These are phyloP conservation scores for Helogale parvula DNA, from an alignment of 2,113 vertebrate species.

Conservation along the genomic window DNA sequence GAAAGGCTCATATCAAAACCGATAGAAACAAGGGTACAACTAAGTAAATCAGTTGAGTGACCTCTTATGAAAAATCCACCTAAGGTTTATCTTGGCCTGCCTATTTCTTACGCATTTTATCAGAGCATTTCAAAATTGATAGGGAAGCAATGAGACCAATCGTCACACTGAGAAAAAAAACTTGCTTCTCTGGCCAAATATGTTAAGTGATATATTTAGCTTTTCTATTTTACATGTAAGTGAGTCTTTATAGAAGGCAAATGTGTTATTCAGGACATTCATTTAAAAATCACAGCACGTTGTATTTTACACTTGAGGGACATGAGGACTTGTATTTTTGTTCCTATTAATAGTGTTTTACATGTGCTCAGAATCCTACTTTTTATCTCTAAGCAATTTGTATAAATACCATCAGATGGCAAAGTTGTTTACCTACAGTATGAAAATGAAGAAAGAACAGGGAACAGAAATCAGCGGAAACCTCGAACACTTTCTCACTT, in stretches of 20 bases:
- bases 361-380: background rate
- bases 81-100: background rate
- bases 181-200: constrained; percentile 31
- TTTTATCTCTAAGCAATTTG: constrained; percentile 45
- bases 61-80: background rate
- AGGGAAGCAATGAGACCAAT: constrained; percentile 30
- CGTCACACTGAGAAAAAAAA: background rate
- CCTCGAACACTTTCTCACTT: background rate
- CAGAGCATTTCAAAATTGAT: constrained; percentile 41
- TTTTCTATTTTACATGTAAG: constrained; percentile 2
- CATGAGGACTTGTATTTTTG: background rate
- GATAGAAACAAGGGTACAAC: constrained; percentile 13
- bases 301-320: background rate
- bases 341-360: background rate
- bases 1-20: background rate
- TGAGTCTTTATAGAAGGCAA: constrained; percentile 25
- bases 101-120: constrained; percentile 16
- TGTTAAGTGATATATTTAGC: background rate
- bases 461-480: constrained; percentile 16
- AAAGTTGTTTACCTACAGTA: constrained; percentile 13
- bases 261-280: constrained; percentile 19
- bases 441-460: constrained; percentile 32
- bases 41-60: background rate
- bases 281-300: constrained; percentile 26
- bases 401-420: constrained; percentile 14